A percentile compares a stretch with the other conserved stretches of the same genome.
Conservation (phyloP, 2,888 invertebrate genomes). For the Drosophila sordidula region DNA sequence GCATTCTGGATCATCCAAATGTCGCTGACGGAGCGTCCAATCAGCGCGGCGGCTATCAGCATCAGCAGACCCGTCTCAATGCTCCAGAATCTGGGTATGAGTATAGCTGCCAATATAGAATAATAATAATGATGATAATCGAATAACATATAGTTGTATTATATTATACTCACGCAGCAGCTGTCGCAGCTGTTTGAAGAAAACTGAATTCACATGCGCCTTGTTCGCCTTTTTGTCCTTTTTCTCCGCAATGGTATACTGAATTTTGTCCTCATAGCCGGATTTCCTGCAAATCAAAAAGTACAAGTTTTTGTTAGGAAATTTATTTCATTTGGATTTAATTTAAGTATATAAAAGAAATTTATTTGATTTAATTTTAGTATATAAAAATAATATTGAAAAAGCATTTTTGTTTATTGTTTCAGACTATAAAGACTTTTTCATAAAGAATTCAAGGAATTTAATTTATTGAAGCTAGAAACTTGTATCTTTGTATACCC, state of each 20-base stretch:
- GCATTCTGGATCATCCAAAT: conserved; percentile 98
- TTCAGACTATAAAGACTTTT: background rate
- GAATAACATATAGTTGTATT: background rate
- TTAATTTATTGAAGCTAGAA: no score
- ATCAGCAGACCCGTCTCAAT: conserved; percentile 91
- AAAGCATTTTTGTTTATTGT: no score
- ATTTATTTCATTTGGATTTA: background rate
- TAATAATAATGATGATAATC: background rate
- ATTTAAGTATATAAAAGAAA: no score
- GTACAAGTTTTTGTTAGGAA: background rate
- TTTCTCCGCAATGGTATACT: conserved; percentile 92
- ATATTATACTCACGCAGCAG: conserved; percentile 86
- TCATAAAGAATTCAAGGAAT: no score
- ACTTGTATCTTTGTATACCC: no score
- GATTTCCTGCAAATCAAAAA: conserved; percentile 84
- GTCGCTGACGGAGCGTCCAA: conserved; percentile 96
- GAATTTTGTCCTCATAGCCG: conserved; percentile 90
- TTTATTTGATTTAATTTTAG: background rate
- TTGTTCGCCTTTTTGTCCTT: conserved; percentile 87
- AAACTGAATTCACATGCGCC: conserved; percentile 91
- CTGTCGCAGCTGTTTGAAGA: conserved; percentile 89
- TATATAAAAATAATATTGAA: no score
- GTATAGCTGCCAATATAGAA: conserved; percentile 86
- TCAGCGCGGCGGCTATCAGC: conserved; percentile 91
- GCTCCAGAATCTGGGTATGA: conserved; percentile 92